A percentile compares a stretch with the other conserved stretches of the same genome.
Conservation (phyloP, 2,888 invertebrate genomes). For the Hydropsyche betteni region DNA sequence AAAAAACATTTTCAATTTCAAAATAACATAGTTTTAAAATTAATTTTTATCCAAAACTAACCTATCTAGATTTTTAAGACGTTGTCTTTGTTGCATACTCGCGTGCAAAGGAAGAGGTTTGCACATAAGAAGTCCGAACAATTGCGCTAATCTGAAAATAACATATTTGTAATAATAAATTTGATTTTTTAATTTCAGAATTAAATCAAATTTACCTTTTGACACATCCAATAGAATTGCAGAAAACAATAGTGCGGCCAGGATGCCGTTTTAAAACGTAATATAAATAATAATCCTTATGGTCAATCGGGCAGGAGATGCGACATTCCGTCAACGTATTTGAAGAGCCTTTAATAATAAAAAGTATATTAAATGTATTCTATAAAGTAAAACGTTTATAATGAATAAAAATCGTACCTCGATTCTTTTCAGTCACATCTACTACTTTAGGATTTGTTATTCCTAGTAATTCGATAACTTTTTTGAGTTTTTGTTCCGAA, state of each 20-base stretch:
- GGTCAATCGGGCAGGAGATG: slow-evolving; percentile 78
- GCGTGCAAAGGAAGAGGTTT: slow-evolving; percentile 83
- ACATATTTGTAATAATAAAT: not conserved
- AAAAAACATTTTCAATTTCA: not conserved
- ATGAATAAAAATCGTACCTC: slow-evolving; percentile 62
- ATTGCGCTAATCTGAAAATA: slow-evolving; percentile 66
- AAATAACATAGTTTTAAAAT: not conserved
- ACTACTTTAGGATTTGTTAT: slow-evolving; percentile 92
- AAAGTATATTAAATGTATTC: not conserved
- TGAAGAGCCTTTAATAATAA: slow-evolving; percentile 74
- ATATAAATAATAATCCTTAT: slow-evolving; percentile 92
- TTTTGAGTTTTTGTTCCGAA: slow-evolving; percentile 78
- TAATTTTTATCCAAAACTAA: slow-evolving; percentile 53
- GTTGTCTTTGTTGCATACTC: slow-evolving; percentile 92
- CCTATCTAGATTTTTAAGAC: slow-evolving; percentile 92
- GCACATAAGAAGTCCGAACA: slow-evolving; percentile 75
- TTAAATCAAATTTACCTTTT: slow-evolving; percentile 65
- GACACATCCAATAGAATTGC: slow-evolving; percentile 93
- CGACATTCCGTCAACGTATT: slow-evolving; percentile 85
- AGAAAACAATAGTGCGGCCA: slow-evolving; percentile 93
- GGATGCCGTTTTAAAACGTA: slow-evolving; percentile 87
- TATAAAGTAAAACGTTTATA: slow-evolving; percentile 2
- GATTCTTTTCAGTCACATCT: slow-evolving; percentile 83
- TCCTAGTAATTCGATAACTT: slow-evolving; percentile 81
- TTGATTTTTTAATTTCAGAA: not conserved